Conservation (phyloP, 2,113 vertebrate genomes). For the Spheniscus mendiculus region DNA sequence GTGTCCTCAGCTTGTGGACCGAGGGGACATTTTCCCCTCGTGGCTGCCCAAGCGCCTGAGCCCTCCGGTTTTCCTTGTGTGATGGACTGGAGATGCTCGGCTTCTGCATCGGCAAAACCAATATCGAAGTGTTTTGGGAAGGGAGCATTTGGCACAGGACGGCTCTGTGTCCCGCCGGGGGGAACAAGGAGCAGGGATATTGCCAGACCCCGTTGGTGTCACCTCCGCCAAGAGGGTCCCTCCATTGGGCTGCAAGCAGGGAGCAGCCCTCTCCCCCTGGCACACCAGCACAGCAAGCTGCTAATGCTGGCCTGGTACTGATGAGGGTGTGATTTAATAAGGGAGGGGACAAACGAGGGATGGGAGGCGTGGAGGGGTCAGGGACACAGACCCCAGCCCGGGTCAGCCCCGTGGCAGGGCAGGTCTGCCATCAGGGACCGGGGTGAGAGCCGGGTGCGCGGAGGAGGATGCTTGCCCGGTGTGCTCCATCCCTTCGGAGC, state of each 20-base stretch:
- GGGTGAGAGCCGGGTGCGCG: rapidly evolving
- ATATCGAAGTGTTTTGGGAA: rapidly evolving
- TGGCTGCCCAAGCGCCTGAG: background rate
- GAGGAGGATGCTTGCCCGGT: rapidly evolving
- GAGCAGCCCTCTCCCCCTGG: background rate
- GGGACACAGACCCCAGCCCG: background rate
- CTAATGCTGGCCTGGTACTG: background rate
- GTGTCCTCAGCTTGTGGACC: background rate
- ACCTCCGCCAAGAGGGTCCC: background rate
- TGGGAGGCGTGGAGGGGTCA: rapidly evolving
- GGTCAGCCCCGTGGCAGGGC: background rate
- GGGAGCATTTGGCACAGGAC: background rate
- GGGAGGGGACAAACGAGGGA: background rate
- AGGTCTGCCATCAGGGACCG: rapidly evolving
- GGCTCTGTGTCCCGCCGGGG: rapidly evolving
- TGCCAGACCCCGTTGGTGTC: background rate
- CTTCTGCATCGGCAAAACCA: rapidly evolving
- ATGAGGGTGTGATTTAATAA: background rate
- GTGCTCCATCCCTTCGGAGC: background rate
- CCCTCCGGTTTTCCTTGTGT: background rate
- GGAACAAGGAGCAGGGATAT: background rate
- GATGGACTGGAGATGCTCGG: rapidly evolving
- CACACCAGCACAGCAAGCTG: background rate
- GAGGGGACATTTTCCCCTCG: background rate
- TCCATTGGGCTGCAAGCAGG: background rate